Percentiles rank a stretch among this genome's conserved stretches.
These are phyloP conservation scores for Lucinisca nassula DNA, from an alignment of 2,888 invertebrate genomes.

Conservation along the genomic window DNA sequence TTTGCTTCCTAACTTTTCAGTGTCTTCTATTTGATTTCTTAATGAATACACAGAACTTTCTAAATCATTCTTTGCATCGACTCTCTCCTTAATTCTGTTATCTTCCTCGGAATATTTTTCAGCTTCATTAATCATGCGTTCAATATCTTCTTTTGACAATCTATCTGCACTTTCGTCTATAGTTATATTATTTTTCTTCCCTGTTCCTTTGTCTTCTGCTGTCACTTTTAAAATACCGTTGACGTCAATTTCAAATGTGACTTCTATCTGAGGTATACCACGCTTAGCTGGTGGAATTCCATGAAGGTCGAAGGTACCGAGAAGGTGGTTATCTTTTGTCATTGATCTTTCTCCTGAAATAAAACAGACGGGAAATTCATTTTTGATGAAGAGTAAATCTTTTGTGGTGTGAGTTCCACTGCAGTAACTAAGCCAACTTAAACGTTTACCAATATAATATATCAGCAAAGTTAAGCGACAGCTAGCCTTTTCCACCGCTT, in stretches of 20 bases:
- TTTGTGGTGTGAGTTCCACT: too few species aligned
- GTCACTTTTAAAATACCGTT: slow-evolving; percentile 90
- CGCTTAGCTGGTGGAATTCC: slow-evolving; percentile 95
- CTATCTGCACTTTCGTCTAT: slow-evolving; percentile 99
- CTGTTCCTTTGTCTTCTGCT: slow-evolving; percentile 99
- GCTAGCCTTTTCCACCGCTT: too few species aligned
- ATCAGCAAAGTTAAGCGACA: too few species aligned
- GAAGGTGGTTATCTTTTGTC: slow-evolving; percentile 99
- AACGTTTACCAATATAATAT: too few species aligned
- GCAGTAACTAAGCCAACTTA: too few species aligned
- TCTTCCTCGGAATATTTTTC: slow-evolving; percentile 99
- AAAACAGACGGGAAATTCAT: too few species aligned
- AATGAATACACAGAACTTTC: slow-evolving; percentile 98
- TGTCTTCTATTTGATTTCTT: slow-evolving; percentile 98
- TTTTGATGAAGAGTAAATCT: too few species aligned
- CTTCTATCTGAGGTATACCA: slow-evolving; percentile 89
- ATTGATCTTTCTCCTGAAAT: slow-evolving; percentile 97
- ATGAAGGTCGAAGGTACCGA: slow-evolving; percentile 99
- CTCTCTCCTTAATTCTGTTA: slow-evolving; percentile 94
- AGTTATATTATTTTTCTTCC: slow-evolving; percentile 99
- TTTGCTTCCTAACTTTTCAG: slow-evolving; percentile 98
- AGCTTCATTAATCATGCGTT: slow-evolving; percentile 99
- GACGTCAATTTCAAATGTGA: slow-evolving; percentile 90
- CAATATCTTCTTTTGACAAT: slow-evolving; percentile 99
- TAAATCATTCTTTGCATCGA: slow-evolving; percentile 98